A percentile compares a stretch with the other conserved stretches of the same genome.
phyloP scores from a whole-genome alignment of 2,888 invertebrate species.

The Eremobia ochroleuca region DNA sequence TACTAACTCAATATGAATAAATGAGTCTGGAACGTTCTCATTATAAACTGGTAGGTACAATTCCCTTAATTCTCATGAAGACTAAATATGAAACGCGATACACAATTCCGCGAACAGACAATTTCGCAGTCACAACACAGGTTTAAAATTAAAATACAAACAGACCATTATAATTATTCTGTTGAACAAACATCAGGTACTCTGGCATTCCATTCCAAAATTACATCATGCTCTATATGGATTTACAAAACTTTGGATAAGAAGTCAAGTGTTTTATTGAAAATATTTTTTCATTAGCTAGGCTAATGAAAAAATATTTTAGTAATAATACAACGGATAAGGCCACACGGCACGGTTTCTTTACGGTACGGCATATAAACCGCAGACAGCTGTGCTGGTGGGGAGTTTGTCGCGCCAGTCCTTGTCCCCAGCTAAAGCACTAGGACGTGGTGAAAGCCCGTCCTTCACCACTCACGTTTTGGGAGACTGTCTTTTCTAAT shows the following conservation, averaged over 20 bases:
- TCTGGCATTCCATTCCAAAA: slow-evolving; percentile 2
- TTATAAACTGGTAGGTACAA: slow-evolving; percentile 1
- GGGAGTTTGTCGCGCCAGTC: no score
- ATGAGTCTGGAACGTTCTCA: not conserved
- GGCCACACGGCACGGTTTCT: no score
- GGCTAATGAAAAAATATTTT: no score
- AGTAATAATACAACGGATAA: no score
- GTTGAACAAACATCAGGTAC: not conserved
- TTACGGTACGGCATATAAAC: no score
- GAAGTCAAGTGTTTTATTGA: not conserved
- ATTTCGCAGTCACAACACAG: slow-evolving; percentile 16
- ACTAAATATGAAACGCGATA: slow-evolving; percentile 10
- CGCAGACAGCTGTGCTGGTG: no score
- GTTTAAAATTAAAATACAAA: slow-evolving; percentile 38
- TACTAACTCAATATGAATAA: not conserved
- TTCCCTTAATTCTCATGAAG: slow-evolving; percentile 19
- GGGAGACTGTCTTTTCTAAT: no score
- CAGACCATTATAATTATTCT: slow-evolving; percentile 22
- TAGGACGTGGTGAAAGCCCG: no score
- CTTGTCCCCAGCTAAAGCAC: no score
- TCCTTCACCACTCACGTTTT: no score
- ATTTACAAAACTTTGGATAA: not conserved
- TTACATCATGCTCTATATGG: not conserved
- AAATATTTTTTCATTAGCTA: no score
- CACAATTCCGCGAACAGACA: slow-evolving; percentile 34